A percentile compares a stretch with the other conserved stretches of the same genome.
Conservation (phyloP, 1,140 invertebrate species). For the Nixonia krombeini region DNA sequence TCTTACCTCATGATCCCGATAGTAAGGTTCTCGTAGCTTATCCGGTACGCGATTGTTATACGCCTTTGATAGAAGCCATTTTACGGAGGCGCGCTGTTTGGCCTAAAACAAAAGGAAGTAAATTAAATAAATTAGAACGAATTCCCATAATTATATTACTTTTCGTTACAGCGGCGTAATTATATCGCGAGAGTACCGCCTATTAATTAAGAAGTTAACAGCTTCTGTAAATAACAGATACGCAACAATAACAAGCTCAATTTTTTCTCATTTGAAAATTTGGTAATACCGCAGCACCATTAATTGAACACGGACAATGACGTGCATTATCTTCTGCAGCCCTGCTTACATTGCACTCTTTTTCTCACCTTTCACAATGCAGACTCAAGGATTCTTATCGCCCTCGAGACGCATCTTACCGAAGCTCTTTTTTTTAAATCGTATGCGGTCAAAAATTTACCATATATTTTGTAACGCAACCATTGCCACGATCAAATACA, state of each 20-base stretch:
- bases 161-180: not conserved
- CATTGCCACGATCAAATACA: no score
- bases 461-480: no score
- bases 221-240: no score
- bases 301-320: conserved; percentile 3
- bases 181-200: no score
- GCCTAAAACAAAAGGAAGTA: conserved; percentile 80
- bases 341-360: conserved; percentile 27
- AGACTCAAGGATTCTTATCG: conserved; percentile 19
- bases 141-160: conserved; percentile 7
- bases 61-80: conserved; percentile 97
- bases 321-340: conserved; percentile 39
- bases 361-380: not conserved
- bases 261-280: no score
- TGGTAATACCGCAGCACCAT: not conserved
- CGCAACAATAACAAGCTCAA: no score
- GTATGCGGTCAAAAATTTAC: not conserved
- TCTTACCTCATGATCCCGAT: conserved; percentile 92
- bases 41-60: conserved; percentile 96
- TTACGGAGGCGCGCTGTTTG: conserved; percentile 95
- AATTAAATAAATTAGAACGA: no score
- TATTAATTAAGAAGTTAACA: no score
- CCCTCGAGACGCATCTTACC: conserved; percentile 22
- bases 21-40: conserved; percentile 94
- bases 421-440: conserved; percentile 16